Conservation (phyloP, 2,113 vertebrate genomes). For the Merops nubicus region DNA sequence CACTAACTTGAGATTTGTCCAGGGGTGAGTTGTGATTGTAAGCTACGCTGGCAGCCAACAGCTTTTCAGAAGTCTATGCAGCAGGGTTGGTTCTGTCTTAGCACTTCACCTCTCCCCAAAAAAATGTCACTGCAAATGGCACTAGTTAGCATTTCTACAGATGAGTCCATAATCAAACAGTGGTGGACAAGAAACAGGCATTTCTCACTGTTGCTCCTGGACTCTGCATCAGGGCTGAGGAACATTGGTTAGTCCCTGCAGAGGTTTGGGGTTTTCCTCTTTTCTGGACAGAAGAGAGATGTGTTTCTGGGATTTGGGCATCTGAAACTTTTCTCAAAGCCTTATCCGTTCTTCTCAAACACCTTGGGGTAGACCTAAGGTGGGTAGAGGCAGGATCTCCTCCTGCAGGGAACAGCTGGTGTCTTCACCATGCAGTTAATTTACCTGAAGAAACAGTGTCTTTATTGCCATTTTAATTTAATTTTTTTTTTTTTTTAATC, state of each 20-base stretch:
- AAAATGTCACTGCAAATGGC: not conserved
- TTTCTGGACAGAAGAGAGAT: not conserved
- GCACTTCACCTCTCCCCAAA: not conserved
- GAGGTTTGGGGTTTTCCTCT: not conserved
- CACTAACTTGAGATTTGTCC: not conserved
- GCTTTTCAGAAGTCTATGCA: not conserved
- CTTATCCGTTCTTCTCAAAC: not conserved
- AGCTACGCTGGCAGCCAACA: not conserved
- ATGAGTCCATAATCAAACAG: not conserved
- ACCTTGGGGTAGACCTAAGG: not conserved
- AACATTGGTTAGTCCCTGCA: not conserved
- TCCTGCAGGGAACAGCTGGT: not conserved
- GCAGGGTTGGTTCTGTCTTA: not conserved
- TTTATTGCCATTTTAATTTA: not conserved
- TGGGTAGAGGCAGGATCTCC: not conserved
- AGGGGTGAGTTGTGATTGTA: not conserved
- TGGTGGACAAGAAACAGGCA: not conserved
- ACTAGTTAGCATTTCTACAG: not conserved
- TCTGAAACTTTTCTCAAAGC: not conserved
- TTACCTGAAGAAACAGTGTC: not conserved
- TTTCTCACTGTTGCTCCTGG: not conserved
- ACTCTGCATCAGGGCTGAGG: not conserved
- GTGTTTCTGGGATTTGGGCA: not conserved
- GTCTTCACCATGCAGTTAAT: not conserved
- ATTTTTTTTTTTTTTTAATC: not conserved